Base-by-base conservation (phyloP, 2,888 invertebrate species). In the Barypeithes pellucidus region DNA sequence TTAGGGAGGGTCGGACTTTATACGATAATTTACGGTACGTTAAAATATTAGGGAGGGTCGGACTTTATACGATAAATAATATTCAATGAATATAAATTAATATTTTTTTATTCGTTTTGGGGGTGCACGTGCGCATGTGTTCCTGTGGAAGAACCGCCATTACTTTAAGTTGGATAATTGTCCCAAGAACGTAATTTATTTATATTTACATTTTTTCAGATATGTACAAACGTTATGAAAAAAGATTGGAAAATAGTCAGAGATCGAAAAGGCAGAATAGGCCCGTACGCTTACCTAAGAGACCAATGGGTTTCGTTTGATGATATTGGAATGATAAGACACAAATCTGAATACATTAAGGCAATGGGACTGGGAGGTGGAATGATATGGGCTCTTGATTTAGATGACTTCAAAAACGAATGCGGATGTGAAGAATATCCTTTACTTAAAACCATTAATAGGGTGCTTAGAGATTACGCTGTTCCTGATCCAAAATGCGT, bases 221-320 rank as follows among this genome's bases (percentile, higher is more conserved):
- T 97, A 77, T 96, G 96, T 81, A 90, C 93, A 61, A 91, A 94
- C 77, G 90, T 95, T 18, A 89, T 91, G 76, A 88, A 90, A 1
- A 91, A 90, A 71, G 93, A 93, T 1, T 95, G 96, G 95, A 89
- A 90, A 41, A 92, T 86, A 7, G 90, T 93, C 0, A 89, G 94
- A 68, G 95, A 96, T 82, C 89, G 91, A 0, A 90, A 93, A 65
- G 93, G 94, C 54, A 89, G 94, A 20, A 95, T 96, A 86, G 97
- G 96, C 0, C 97, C 97, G 0, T 96, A 95, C 82, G 95, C 96
- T 0, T 93, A 92, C 77, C 87, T 89, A 72, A 88, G 92, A 22
- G 95, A 96, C 83, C 97, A 97, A 81, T 97, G 97, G 97, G 96
- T 96, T 5, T 95, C 95, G 7, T 97, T 95, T 81, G 97, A 97